Base-by-base conservation (phyloP, 2,888 invertebrate genomes). In the Argyra leucocephala region DNA sequence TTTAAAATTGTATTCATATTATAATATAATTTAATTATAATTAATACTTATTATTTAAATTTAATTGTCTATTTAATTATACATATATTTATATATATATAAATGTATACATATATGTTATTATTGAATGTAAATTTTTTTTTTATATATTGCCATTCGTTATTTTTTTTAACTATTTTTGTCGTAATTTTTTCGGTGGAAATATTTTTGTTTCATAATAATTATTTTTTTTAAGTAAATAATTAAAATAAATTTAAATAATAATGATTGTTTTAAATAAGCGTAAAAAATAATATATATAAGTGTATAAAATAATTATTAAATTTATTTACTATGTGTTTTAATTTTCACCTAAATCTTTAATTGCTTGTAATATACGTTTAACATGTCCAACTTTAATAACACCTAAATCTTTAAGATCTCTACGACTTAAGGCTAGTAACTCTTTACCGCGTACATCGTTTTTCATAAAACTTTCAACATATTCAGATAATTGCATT, bases 301-400 rank as follows among this genome's bases (percentile, higher is more conserved):
- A 9, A 9, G 12, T 9, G 5, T 10, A 37, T 37, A 37, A 37
- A 37, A 10, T 37, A 37, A 37, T 15, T 37, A 37, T 9, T 9
- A 37, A 15, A 37, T 37, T 37, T 37, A 10, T 48, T 48, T 48
- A 5, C 18, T 48, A 18, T 48, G 5, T 48, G 1, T 48, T 48
- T 48, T 76, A 80, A 68, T 76, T 77, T 66, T 76, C 76, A 61
- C 74, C 74, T 60, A 91, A 81, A 78, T 96, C 95, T 80, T 92
- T 91, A 69, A 96, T 92, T 23, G 92, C 94, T 78, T 94, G 93
- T 69, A 95, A 86, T 71, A 98, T 91, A 74, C 97, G 86, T 81
- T 97, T 97, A 36, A 96, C 89, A 78, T 97, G 97, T 0, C 97
- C 97, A 63, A 97, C 93, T 82, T 97, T 97, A 12, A 89, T 89